Base-by-base conservation (phyloP, 2,888 invertebrate genomes). In the Conops quadrifasciatus region DNA sequence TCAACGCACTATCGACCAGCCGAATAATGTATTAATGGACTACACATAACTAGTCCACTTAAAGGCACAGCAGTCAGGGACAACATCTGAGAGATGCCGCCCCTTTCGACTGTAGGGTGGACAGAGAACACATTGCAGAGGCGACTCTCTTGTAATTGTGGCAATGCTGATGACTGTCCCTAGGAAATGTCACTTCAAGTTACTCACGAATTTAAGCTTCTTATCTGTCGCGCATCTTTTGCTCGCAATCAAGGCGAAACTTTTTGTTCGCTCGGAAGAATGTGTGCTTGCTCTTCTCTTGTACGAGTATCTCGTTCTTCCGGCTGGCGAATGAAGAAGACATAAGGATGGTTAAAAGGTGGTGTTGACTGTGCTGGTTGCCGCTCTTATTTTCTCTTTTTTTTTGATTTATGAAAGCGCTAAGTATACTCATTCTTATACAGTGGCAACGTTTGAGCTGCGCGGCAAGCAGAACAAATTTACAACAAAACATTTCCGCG, bases 391-490 rank as follows among this genome's bases (percentile, higher is more conserved):
- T n/a, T n/a, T n/a, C n/a, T n/a, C 21, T 26, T 7, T 30, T 66
- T 28, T 64, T 70, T 59, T 70, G 70, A 70, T 71, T 71, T 71
- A 66, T 67, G 24, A 19, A 66, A 60, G 65, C 70, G 49, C 70
- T 59, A 36, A 62, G 36, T 51, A n/a, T n/a, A n/a, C n/a, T n/a
- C n/a, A n/a, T n/a, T n/a, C n/a, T n/a, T n/a, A n/a, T n/a, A 47
- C 58, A 45, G 21, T 53, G 65, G 65, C 68, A 56, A 59, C 68
- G 66, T 43, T 60, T 58, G 21, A 70, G 49, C 58, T 66, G 47
- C 49, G 28, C n/a, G n/a, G 51, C 66, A 60, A 49, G 63, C 66
- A 43, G 70, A 59, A 70, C 70, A 51, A 70, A 70, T 70, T 65
- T 53, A 26, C 21, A 51, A 24, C 21, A 53, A n/a, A 70, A 45